Evolutionary conservation across 2,888 invertebrate genomes (phyloP).

Genomic region (Dryobotodes eremita): DNA sequence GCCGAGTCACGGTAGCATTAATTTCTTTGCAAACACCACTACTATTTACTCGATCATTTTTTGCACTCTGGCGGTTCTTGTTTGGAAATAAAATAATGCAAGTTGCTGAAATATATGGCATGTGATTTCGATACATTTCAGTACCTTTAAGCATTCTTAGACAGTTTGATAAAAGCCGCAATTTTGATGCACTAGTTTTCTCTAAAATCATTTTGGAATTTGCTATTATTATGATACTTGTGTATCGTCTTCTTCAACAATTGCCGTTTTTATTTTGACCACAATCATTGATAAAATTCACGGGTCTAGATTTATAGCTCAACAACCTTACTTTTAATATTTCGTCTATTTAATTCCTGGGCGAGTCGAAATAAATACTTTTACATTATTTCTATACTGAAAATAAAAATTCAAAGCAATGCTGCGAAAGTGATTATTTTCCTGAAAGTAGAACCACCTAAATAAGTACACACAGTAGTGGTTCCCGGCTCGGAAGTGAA

Average conservation of each 20-base stretch:
- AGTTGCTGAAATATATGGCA: not conserved
- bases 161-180: not conserved
- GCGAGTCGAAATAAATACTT: not conserved
- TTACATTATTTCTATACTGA: not conserved
- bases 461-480: slow-evolving; percentile 67
- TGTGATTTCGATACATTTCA: not conserved
- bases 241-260: not conserved
- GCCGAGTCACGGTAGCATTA: slow-evolving; percentile 72
- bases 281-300: not conserved
- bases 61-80: not conserved
- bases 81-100: not conserved
- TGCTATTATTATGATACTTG: not conserved
- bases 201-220: not conserved
- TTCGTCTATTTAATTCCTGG: not conserved
- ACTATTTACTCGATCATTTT: slow-evolving; percentile 57
- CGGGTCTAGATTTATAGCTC: not conserved
- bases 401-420: not conserved
- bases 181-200: not conserved
- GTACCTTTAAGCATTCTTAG: not conserved
- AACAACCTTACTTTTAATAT: not conserved
- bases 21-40: slow-evolving; percentile 73
- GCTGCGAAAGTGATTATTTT: not conserved
- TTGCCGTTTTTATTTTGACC: not conserved
- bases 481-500: slow-evolving; percentile 64
- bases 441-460: not conserved